phyloP scores from a whole-genome alignment of 2,797 vertebrate genomes.

The Dermochelys coriacea region DNA sequence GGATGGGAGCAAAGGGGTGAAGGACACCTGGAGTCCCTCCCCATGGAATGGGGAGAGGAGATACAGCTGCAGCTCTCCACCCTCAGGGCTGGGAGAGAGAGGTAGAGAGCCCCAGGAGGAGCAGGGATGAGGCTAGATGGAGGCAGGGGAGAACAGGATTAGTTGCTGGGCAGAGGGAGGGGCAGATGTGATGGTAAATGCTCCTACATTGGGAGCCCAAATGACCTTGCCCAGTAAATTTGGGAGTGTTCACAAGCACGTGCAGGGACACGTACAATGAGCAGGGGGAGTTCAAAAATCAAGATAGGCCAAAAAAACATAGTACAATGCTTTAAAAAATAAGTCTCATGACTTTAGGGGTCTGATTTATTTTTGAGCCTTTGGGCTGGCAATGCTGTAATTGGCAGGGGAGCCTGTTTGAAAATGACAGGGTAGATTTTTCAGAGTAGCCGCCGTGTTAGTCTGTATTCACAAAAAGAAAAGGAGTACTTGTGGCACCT shows the following conservation, averaged over 20 bases:
- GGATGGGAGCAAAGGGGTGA: background rate
- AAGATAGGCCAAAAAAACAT: background rate
- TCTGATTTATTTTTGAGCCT: background rate
- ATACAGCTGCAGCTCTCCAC: too few relatives aligned
- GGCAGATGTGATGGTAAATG: background rate
- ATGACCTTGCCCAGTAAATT: background rate
- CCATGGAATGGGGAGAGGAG: background rate
- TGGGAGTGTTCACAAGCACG: background rate
- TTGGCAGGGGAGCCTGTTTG: background rate
- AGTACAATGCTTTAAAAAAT: background rate
- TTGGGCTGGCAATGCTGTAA: background rate
- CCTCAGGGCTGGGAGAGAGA: background rate
- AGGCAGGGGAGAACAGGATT: too few relatives aligned
- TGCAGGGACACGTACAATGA: background rate
- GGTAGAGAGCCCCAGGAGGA: background rate
- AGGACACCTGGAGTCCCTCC: background rate
- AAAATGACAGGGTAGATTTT: too few relatives aligned
- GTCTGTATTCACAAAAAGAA: too few relatives aligned
- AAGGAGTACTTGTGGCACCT: too few relatives aligned
- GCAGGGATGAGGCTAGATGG: background rate
- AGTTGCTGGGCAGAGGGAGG: background rate
- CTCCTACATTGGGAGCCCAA: background rate
- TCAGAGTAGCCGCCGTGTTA: too few relatives aligned
- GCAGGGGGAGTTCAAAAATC: background rate
- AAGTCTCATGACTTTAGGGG: background rate